Evolutionary conservation across 1,140 invertebrate genomes (phyloP).

Genomic region (Bombus sylvicola): DNA sequence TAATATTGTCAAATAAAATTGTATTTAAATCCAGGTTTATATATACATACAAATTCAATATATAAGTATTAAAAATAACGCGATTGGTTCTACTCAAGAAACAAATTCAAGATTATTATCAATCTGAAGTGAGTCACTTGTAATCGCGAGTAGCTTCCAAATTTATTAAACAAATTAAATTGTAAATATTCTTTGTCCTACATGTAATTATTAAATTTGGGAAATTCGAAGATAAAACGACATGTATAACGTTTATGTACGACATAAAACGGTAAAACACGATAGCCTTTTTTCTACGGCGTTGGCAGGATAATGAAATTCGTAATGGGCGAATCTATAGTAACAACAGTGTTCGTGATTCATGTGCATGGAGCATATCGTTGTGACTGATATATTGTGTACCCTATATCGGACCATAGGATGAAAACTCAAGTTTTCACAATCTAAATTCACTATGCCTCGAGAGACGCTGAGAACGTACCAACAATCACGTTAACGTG

Average conservation of each 20-base stretch:
- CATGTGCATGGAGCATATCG: slow-evolving; percentile 33
- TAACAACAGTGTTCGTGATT: slow-evolving; percentile 36
- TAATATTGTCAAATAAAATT: too few species aligned
- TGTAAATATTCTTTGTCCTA: neutral
- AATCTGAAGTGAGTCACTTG: neutral
- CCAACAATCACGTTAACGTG: slow-evolving; percentile 19
- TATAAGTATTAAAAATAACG: neutral
- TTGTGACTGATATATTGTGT: slow-evolving; percentile 44
- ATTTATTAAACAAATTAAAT: neutral
- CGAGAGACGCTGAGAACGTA: slow-evolving; percentile 29
- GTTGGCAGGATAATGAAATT: neutral
- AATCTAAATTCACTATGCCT: slow-evolving; percentile 39
- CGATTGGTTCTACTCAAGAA: neutral
- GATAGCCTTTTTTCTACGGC: neutral
- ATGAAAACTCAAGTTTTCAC: slow-evolving; percentile 43
- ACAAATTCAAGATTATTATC: neutral
- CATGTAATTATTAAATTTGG: neutral
- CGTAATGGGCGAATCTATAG: slow-evolving; percentile 15
- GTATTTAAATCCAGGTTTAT: too few species aligned
- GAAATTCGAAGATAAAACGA: neutral
- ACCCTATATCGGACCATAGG: slow-evolving; percentile 2
- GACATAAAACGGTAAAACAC: too few species aligned
- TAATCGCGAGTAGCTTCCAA: neutral
- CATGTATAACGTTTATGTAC: neutral
- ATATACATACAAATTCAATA: neutral